Evolutionary conservation across 2,113 vertebrate genomes (phyloP), one percentile per base, ranked within the genome.

Genomic region (Pterocles gutturalis): DNA sequence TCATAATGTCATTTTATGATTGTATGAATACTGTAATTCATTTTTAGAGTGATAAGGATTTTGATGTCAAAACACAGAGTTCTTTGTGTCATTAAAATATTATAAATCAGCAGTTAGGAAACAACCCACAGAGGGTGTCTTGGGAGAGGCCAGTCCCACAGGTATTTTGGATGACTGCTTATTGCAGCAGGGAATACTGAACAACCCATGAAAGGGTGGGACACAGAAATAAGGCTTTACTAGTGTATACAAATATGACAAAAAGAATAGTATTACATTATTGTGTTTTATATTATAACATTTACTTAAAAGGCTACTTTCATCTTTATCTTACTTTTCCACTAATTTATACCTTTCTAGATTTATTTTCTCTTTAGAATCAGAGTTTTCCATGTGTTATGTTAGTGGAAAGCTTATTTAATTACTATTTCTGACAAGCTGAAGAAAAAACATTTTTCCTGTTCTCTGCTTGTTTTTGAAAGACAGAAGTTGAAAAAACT

Each of bases 11-110:
- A 69, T 43, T 86, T 96, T 58, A 71, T 86, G 67, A 94, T 54
- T 66, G 80, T 49, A 75, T 86, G 53, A 87, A 91, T 87, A 91
- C 26, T 61, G 33, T 75, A 91, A 71, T 91, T 95, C 51, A 45
- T 77, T 97, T 96, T 76, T 85, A 82, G 58, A 83, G 24, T n/a
- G 33, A 36, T 54, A 87, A 81, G 45, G 69, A 54, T 66, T 85
- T 86, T 46, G 55, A 28, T 64, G 70, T 83, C 90, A 86, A 78
- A 97, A 91, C 84, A 85, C 21, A 83, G 41, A 80, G 46, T 53
- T 60, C 49, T 65, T 85, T 77, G 31, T 84, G 61, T 34, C 55
- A 43, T 29, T 86, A 78, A 86, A 84, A 81, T 6, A 46, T 46
- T 13, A 65, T 24, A 77, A 88, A 69, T 82, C 73, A 11, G 49